These are phyloP conservation scores for Anadara kagoshimensis DNA, from an alignment of 1,140 invertebrate genomes.

Conservation along the genomic window DNA sequence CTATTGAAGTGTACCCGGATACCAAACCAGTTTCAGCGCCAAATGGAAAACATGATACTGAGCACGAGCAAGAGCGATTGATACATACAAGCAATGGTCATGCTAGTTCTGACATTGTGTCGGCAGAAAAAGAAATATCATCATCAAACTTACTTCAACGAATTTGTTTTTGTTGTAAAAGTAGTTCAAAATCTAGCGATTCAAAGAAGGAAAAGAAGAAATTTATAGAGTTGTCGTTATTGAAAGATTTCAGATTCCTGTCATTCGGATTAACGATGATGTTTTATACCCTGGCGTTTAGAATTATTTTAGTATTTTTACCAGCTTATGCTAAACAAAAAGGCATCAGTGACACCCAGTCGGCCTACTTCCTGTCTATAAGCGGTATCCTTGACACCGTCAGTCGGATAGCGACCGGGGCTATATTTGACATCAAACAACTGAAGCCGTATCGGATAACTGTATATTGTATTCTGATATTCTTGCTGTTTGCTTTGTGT, in stretches of 20 bases:
- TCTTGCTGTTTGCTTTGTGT: conserved; percentile 39
- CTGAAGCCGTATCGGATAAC: conserved; percentile 48
- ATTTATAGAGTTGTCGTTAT: conserved; percentile 47
- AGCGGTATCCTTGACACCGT: conserved; percentile 50
- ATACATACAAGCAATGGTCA: too few relatives aligned
- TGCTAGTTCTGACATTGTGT: too few relatives aligned
- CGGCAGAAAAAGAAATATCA: too few relatives aligned
- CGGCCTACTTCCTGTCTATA: conserved; percentile 48
- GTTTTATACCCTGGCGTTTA: conserved; percentile 49
- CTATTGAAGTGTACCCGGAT: too few relatives aligned
- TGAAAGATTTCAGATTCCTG: conserved; percentile 55
- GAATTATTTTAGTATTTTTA: conserved; percentile 56
- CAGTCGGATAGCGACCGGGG: conserved; percentile 43
- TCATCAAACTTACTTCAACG: too few relatives aligned
- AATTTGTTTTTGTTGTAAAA: too few relatives aligned
- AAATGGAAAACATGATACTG: too few relatives aligned
- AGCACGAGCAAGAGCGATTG: too few relatives aligned
- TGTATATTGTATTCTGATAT: conserved; percentile 53
- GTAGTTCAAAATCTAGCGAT: not conserved
- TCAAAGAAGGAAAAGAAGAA: not conserved
- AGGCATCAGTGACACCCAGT: conserved; percentile 43
- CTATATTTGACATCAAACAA: conserved; percentile 45
- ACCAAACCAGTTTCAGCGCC: too few relatives aligned
- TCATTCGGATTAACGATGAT: conserved; percentile 53
- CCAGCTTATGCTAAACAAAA: conserved; percentile 51